Evolutionary conservation across 2,113 vertebrate genomes (phyloP).

Genomic region (Syrrhaptes paradoxus): DNA sequence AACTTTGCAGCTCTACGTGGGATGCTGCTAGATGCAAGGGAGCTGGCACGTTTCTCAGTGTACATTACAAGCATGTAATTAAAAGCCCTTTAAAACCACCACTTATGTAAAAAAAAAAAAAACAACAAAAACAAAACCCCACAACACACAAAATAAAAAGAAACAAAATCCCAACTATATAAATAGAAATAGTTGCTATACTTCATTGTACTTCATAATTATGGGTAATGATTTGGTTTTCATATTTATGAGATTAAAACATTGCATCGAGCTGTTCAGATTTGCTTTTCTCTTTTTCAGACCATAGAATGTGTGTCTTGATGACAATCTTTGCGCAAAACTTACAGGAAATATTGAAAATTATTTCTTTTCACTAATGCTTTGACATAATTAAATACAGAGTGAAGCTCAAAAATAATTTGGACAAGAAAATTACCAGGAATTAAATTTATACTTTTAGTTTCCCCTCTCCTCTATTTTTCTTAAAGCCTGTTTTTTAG

Average conservation of each 20-base stretch:
- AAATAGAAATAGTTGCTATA: constrained; percentile 2
- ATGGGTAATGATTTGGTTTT: not conserved
- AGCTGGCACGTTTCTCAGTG: not conserved
- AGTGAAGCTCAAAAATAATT: not conserved
- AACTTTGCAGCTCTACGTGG: not conserved
- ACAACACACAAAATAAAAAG: not conserved
- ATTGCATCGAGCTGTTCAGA: not conserved
- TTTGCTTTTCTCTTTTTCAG: not conserved
- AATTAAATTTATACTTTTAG: not conserved
- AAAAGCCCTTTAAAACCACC: not conserved
- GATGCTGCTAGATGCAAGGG: not conserved
- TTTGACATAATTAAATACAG: not conserved
- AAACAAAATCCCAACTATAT: not conserved
- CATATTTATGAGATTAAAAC: constrained; percentile 11
- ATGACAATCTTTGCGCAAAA: not conserved
- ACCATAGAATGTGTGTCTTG: not conserved
- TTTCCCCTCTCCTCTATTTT: not conserved
- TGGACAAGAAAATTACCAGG: not conserved
- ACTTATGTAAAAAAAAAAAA: not conserved
- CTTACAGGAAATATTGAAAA: not conserved
- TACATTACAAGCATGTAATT: not conserved
- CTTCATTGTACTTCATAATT: not conserved
- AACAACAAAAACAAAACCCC: not conserved
- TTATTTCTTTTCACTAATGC: not conserved
- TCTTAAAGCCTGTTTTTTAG: not conserved